Evolutionary conservation across 2,797 vertebrate species (phyloP), one percentile per base, ranked within the genome.

Genomic region (Lindbergichthys nudifrons): DNA sequence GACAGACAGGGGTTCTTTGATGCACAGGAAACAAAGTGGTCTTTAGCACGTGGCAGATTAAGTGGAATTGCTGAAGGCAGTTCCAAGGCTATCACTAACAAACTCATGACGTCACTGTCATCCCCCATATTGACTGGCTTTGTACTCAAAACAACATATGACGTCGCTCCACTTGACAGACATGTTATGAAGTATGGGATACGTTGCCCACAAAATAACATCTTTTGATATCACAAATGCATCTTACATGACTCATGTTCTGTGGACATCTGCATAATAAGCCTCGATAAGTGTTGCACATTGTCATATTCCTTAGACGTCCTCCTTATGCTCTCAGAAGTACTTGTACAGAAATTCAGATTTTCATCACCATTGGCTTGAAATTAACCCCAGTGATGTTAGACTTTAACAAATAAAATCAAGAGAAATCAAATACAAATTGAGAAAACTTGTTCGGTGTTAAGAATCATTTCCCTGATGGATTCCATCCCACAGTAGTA

Each of bases 21-120:
- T 58, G 54, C 36, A 73, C 43, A 82, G 74, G 62, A 77, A 82
- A 65, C 65, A 18, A 64, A 36, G 36, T 10, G 16, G 66, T 69
- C 63, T 26, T 69, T 39, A 75, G 63, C 75, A 84, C 82, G 73
- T 85, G 73, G 88, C 69, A 65, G 75, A 81, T 80, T 65, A 80
- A 70, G 57, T 56, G 65, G 70, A 84, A 73, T 70, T 61, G 26
- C 70, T 52, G 45, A 65, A 30, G 46, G 18, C 30, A 48, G 66
- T 47, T 72, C 47, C 23, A 64, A 69, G 36, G 42, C 41, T 26
- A 65, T 80, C 66, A 45, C 60, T 63, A 66, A 74, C 58, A 60
- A 69, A 81, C 68, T 63, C 72, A 78, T 79, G 70, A 80, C 30
- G 9, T 73, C 26, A 39, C 32, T 12, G 23, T 57, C 60, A 23